Percentiles rank a stretch among this genome's conserved stretches.
Conservation (phyloP, 1,140 invertebrate genomes). For the Pararge aegeria region DNA sequence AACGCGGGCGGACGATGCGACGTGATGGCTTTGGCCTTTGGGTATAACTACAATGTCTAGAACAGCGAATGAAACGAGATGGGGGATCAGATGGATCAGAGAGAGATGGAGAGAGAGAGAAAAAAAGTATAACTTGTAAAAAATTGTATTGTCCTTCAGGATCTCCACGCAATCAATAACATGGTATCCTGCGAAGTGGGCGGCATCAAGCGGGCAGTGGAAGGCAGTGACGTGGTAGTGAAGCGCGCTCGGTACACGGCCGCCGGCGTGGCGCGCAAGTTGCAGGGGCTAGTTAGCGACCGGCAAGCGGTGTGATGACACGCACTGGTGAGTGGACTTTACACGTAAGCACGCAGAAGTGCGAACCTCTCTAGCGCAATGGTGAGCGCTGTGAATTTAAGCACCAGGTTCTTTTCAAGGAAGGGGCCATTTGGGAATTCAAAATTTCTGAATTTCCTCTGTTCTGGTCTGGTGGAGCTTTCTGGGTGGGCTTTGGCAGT, state of each 20-base stretch:
- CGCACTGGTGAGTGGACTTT: neutral
- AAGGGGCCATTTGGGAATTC: too few relatives aligned
- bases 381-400: too few relatives aligned
- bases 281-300: constrained; percentile 68
- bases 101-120: too few relatives aligned
- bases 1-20: too few relatives aligned
- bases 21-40: too few relatives aligned
- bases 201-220: constrained; percentile 39
- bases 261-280: constrained; percentile 58
- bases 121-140: neutral
- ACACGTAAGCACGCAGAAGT: neutral
- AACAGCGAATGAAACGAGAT: too few relatives aligned
- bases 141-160: constrained; percentile 38
- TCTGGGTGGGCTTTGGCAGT: too few relatives aligned
- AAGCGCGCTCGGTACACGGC: constrained; percentile 48
- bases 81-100: too few relatives aligned
- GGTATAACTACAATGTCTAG: too few relatives aligned
- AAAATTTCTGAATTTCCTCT: too few relatives aligned
- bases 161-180: constrained; percentile 71
- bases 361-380: neutral
- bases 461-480: too few relatives aligned
- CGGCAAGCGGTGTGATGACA: constrained; percentile 50
- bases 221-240: constrained; percentile 41
- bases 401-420: too few relatives aligned
- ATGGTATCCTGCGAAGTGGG: constrained; percentile 65